phyloP scores from a whole-genome alignment of 2,888 invertebrate genomes.

The Stenodera caucasica region DNA sequence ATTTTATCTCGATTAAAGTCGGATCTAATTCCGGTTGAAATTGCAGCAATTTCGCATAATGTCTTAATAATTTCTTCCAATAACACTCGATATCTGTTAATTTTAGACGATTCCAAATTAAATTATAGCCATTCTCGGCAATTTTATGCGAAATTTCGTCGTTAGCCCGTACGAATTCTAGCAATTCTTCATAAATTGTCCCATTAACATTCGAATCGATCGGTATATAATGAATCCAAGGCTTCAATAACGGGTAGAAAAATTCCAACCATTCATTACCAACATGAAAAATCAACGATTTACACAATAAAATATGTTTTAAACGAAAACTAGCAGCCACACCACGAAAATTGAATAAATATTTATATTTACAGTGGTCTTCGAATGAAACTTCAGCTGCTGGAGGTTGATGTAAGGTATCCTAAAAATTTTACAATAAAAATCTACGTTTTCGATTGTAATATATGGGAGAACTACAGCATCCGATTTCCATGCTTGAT shows the following conservation, averaged over 20 bases:
- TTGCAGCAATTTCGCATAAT: slow-evolving; percentile 73
- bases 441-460: neutral
- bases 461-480: slow-evolving; percentile 59
- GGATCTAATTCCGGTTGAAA: slow-evolving; percentile 65
- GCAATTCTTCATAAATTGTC: slow-evolving; percentile 69
- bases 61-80: slow-evolving; percentile 77
- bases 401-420: slow-evolving; percentile 81
- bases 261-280: slow-evolving; percentile 95
- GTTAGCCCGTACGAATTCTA: slow-evolving; percentile 76
- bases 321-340: slow-evolving; percentile 97
- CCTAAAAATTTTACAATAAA: slow-evolving; percentile 59
- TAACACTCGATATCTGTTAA: slow-evolving; percentile 84
- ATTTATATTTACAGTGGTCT: slow-evolving; percentile 91
- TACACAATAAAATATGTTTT: slow-evolving; percentile 92
- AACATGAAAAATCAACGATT: slow-evolving; percentile 91
- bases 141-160: slow-evolving; percentile 76
- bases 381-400: slow-evolving; percentile 86
- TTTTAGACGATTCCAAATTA: slow-evolving; percentile 81
- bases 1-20: slow-evolving; percentile 60
- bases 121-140: slow-evolving; percentile 77
- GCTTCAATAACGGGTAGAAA: slow-evolving; percentile 86
- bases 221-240: slow-evolving; percentile 96
- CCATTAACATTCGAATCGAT: slow-evolving; percentile 66
- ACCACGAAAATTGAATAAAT: slow-evolving; percentile 93
- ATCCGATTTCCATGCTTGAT: slow-evolving; percentile 97